A percentile compares a stretch with the other conserved stretches of the same genome.
phyloP scores from a whole-genome alignment of 2,797 vertebrate species.

The Myotis myotis region DNA sequence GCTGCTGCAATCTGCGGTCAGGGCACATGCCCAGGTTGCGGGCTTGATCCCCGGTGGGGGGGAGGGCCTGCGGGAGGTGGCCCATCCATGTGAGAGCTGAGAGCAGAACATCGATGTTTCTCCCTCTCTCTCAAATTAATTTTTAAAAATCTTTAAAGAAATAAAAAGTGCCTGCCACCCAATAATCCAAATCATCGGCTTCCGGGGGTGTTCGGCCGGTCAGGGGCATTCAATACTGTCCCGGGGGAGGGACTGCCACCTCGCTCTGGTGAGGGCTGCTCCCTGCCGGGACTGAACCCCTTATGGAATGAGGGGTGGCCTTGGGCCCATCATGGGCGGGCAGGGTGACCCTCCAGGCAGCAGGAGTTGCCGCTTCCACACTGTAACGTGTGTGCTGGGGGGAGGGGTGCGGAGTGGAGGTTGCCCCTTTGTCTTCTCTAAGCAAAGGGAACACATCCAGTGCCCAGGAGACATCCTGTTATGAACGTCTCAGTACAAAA shows the following conservation, averaged over 20 bases:
- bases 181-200: not conserved
- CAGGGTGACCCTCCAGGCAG: not conserved
- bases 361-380: not conserved
- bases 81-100: not conserved
- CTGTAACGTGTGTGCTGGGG: too few species aligned
- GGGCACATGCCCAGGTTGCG: too few species aligned
- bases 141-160: not conserved
- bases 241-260: not conserved
- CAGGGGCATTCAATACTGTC: not conserved
- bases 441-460: not conserved
- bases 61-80: not conserved
- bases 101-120: not conserved
- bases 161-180: not conserved
- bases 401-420: fast-evolving
- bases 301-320: not conserved
- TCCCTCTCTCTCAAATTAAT: not conserved
- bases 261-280: not conserved
- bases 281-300: not conserved
- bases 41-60: not conserved
- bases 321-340: not conserved
- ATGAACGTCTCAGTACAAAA: not conserved
- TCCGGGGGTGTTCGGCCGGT: not conserved
- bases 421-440: not conserved
- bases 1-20: too few species aligned
- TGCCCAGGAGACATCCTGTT: not conserved